Conservation (phyloP, 2,888 invertebrate species). For the Ochropacha duplaris region DNA sequence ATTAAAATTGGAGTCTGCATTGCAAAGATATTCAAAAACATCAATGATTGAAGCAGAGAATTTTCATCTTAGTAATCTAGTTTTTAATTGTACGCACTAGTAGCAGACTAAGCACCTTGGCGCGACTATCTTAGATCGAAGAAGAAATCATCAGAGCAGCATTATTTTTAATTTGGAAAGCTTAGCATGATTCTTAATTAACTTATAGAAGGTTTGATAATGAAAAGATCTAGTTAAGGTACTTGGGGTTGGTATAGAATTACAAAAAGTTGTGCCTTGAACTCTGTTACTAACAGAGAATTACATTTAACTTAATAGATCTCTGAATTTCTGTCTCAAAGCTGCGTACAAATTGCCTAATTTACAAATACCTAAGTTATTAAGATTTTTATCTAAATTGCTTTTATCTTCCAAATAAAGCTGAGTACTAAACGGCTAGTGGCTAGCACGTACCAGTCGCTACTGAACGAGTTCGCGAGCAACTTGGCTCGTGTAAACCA, state of each 20-base stretch:
- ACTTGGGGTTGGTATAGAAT: neutral
- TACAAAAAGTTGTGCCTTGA: neutral
- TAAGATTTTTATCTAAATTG: constrained; percentile 1
- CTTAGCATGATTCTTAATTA: neutral
- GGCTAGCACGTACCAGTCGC: constrained; percentile 1
- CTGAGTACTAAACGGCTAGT: neutral
- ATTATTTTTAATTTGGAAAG: neutral
- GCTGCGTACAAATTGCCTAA: neutral
- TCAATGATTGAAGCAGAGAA: neutral
- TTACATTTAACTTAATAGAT: neutral
- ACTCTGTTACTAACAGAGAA: neutral
- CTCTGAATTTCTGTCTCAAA: neutral
- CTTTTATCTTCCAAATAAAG: neutral
- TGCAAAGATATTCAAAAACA: neutral
- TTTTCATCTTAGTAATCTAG: neutral
- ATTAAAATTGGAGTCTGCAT: too few species aligned
- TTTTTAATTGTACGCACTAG: neutral
- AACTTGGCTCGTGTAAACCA: constrained; percentile 23
- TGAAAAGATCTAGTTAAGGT: neutral
- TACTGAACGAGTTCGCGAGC: constrained; percentile 8
- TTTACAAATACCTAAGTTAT: constrained; percentile 1
- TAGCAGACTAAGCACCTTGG: too few species aligned
- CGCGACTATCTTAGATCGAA: too few species aligned
- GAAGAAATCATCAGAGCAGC: neutral
- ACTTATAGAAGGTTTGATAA: neutral